Evolutionary conservation across 2,888 invertebrate genomes (phyloP), one percentile per base, ranked within the genome.

Genomic region (Gerris lacustris): DNA sequence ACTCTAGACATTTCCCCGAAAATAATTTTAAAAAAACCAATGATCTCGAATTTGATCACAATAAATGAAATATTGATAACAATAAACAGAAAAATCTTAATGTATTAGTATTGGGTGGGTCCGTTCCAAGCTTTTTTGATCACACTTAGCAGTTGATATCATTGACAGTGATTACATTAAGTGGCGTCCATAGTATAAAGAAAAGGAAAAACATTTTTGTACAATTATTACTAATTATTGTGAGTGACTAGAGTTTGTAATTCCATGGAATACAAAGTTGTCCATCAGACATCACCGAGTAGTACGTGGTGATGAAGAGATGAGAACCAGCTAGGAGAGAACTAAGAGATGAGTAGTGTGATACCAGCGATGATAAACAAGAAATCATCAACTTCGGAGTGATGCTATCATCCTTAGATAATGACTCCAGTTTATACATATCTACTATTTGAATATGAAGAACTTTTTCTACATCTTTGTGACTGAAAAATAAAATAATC

Each of bases 241-340:
- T 31, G 31, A 31, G 31, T 31, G 31, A 31, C 31, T 63, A 44
- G 17, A 84, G 82, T 79, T 87, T 86, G 85, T 91, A 96, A 81
- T 96, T 90, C 95, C 95, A 96, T 18, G 96, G 96, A 79, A 96
- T 89, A 79, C 94, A 95, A 70, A 95, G 85, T 71, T 91, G 89
- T 0, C 96, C 96, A 80, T 96, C 95, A 0, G 89, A 88, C 78
- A 94, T 84, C 67, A 96, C 90, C 0, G 94, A 93, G 79, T 94
- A 96, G 81, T 94, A 96, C 79, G 92, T 92, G 0, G 94, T 91
- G 70, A 96, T 87, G 79, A 88, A 88, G 5, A 96, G 81, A 76
- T 88, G 86, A 67, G 89, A 84, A 67, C 88, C 88, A 73, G 84
- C 82, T n/a, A 92, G 81, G 74, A n/a, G 64, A n/a, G 64, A 18